Base-by-base conservation (phyloP, 2,113 vertebrate genomes). In the Columba livia region DNA sequence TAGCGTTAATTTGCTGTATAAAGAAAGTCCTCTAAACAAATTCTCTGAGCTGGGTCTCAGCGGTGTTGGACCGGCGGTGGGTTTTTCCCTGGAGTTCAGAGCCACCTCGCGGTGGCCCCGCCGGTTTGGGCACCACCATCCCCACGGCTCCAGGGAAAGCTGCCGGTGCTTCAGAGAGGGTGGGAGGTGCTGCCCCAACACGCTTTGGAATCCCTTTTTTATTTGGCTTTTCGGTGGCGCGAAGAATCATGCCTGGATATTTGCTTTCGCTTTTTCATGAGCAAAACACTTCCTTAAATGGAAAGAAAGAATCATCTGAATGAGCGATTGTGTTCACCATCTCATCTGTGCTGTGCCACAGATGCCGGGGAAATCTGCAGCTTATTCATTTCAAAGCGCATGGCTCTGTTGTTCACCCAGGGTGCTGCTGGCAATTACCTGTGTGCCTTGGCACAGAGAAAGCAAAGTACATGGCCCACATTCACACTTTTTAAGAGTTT, bases 101-200 rank as follows among this genome's bases (percentile, higher is more conserved):
- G 96, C 94, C 91, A 93, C 80, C 96, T 80, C 2, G 93, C 44
- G 96, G 96, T 44, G 0, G 14, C 48, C 6, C n/a, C 5, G 9
- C 48, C 18, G 14, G 17, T 14, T 47, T 47, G 44, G 44, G 44
- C 44, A 47, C 44, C 44, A 19, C 44, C 44, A 47, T 47, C 44
- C 44, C 44, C 44, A 12, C 9, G 3, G 20, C 53, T 5, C 40
- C 38, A 9, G 48, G 50, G 44, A 25, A 19, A 34, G 26, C 32
- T 47, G 24, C 6, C 0, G 26, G n/a, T 4, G 21, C 58, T 47
- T 26, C 17, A 9, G 1, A 21, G 23, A 1, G n/a, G 3, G 0
- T 32, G 42, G 42, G 51, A 61, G 9, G 12, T 67, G 48, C 64
- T 86, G 64, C 34, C 74, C 17, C 21, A 79, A 28, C 18, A 6